Evolutionary conservation across 2,888 invertebrate genomes (phyloP).

Genomic region (Cordilura impudica): DNA sequence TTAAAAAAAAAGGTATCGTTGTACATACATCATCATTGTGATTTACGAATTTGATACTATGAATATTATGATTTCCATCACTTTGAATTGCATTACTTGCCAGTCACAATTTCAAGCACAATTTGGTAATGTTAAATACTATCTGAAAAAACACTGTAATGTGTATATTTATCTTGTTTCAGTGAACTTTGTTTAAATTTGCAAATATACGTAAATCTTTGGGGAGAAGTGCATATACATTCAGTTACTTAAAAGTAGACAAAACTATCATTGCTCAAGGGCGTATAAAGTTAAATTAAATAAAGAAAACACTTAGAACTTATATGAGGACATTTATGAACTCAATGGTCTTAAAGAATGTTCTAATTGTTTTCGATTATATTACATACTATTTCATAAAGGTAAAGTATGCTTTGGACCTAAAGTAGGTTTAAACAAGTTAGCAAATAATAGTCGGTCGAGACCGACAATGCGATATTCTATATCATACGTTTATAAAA

Average conservation of each 20-base stretch:
- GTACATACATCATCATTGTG: conserved; percentile 33
- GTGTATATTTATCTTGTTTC: not conserved
- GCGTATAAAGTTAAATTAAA: conserved; percentile 11
- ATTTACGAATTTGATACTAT: conserved; percentile 49
- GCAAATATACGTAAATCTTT: not conserved
- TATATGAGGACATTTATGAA: conserved; percentile 30
- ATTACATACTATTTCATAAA: too few relatives aligned
- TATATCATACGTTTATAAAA: too few relatives aligned
- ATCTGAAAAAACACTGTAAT: conserved; percentile 4
- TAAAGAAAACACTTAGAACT: conserved; percentile 20
- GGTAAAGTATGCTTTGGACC: too few relatives aligned
- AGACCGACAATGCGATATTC: too few relatives aligned
- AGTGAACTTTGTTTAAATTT: not conserved
- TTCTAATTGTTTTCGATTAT: too few relatives aligned
- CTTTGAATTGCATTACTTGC: conserved; percentile 52
- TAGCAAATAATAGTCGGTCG: too few relatives aligned
- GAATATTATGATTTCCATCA: conserved; percentile 35
- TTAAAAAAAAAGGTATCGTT: too few relatives aligned
- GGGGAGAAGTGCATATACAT: not conserved
- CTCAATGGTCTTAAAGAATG: too few relatives aligned
- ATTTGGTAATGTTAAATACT: conserved; percentile 44
- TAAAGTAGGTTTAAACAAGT: too few relatives aligned
- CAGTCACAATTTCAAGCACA: conserved; percentile 54
- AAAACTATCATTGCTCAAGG: conserved; percentile 1
- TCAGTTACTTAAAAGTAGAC: not conserved